A percentile compares a stretch with the other conserved stretches of the same genome.
Evolutionary conservation across 1,140 invertebrate species (phyloP).

Genomic region (Aporrectodea caliginosa): DNA sequence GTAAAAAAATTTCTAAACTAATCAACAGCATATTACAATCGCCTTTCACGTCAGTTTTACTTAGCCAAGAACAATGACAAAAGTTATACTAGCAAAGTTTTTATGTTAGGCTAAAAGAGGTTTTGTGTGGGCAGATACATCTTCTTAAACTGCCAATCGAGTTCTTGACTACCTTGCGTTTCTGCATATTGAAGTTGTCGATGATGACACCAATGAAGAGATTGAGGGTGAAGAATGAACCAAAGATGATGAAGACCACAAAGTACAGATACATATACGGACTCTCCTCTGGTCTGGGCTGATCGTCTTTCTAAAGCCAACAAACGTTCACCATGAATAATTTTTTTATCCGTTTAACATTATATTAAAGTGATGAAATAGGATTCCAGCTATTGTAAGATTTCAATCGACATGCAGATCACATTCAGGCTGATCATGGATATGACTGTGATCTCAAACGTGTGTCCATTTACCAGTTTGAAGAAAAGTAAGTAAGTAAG

Average conservation of each 20-base stretch:
- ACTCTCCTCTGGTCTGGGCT: constrained; percentile 88
- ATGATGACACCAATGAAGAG: constrained; percentile 97
- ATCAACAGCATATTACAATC: too few species aligned
- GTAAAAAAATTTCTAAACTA: too few species aligned
- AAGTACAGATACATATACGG: constrained; percentile 98
- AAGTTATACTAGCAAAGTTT: too few species aligned
- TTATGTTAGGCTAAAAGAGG: too few species aligned
- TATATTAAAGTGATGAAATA: background rate
- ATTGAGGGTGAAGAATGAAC: constrained; percentile 94
- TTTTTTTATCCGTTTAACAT: too few species aligned
- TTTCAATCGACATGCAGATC: constrained; percentile 94
- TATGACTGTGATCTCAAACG: constrained; percentile 96
- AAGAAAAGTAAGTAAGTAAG: constrained; percentile 92
- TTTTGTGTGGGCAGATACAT: too few species aligned
- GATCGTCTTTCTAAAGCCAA: constrained; percentile 69
- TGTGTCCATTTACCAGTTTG: constrained; percentile 84
- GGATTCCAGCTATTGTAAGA: too few species aligned
- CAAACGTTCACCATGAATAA: too few species aligned
- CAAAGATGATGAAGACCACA: constrained; percentile 94
- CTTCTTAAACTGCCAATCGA: too few species aligned
- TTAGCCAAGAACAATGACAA: too few species aligned
- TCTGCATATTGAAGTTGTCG: constrained; percentile 97
- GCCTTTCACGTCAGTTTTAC: too few species aligned
- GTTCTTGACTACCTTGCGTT: constrained; percentile 74
- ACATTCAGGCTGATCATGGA: constrained; percentile 99